Evolutionary conservation across 1,140 invertebrate species (phyloP), one percentile per base, ranked within the genome.

Genomic region (Cotesia vestalis): DNA sequence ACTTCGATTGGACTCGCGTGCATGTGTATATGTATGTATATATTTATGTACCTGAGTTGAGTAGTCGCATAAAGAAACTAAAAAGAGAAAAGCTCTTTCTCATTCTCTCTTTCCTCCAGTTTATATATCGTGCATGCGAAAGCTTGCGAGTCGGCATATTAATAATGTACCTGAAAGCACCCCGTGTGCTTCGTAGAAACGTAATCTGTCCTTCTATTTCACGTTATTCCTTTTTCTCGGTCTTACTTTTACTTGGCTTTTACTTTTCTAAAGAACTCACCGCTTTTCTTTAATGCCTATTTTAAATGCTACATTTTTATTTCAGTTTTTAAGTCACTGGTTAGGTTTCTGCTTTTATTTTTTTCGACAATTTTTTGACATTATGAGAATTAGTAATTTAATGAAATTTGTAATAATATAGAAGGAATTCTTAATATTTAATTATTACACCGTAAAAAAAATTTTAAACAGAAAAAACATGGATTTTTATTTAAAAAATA

Each of bases 1-100:
- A 68, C 66, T 68, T 68, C 66, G 55, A 68, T 68, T 68, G 66
- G 66, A 68, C 52, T 68, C 55, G 53, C 27, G 53, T 66, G 38
- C 60, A 59, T 60, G 61, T 51, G 46, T 61, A 27, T 68, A 68
- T 53, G 4, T 72, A 51, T 52, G 34, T 63, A 71, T n/a, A 27
- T 5, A 62, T 46, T 38, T n/a, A 14, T 59, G 20, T 17, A 59
- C 57, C 57, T 59, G 57, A 27, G 27, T 27, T 27, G 27, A 27
- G 27, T 27, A 27, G 27, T 27, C 27, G 14, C 57, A 59, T 59
- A 14, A 9, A 59, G 57, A 59, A 59, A 20, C 14, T 59, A 46
- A 46, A 46, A 46, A 46, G 40, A 46, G 40, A 8, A 46, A 46
- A 46, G 40, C 40, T 46, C 40, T 46, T 46, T 59, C 27, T 59